Evolutionary conservation across 2,113 vertebrate genomes (phyloP).

Genomic region (Cyphomyrus discorhynchus): DNA sequence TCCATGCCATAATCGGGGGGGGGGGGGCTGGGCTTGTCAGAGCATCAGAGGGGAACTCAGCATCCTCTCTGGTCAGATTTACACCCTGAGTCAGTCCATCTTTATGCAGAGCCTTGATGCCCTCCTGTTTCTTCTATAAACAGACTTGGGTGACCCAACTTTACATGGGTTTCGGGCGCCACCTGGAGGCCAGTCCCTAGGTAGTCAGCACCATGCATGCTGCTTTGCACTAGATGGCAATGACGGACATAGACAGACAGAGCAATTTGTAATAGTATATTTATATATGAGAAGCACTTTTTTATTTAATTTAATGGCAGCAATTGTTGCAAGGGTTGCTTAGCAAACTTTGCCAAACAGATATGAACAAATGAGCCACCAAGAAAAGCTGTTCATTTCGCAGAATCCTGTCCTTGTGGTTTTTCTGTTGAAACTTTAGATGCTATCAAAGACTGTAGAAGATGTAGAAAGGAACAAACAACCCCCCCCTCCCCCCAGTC

Average conservation of each 20-base stretch:
- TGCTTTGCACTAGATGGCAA: not conserved
- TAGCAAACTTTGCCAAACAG: not conserved
- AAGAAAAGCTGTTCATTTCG: not conserved
- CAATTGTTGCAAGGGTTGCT: not conserved
- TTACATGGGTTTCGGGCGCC: conserved; percentile 47
- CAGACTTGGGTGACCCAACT: conserved; percentile 40
- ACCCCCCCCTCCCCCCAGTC: not conserved
- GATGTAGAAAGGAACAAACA: not conserved
- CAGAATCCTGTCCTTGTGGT: not conserved
- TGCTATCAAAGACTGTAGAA: not conserved
- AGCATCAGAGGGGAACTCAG: conserved; percentile 16
- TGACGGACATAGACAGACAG: not conserved
- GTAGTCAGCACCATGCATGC: not conserved
- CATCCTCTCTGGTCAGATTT: conserved; percentile 14
- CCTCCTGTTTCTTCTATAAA: conserved; percentile 63
- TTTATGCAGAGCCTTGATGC: conserved; percentile 45
- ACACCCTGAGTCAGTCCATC: not conserved
- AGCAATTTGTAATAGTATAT: not conserved
- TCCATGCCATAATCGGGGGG: not conserved
- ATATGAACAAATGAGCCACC: not conserved
- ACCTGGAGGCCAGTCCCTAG: conserved; percentile 44
- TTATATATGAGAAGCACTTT: not conserved
- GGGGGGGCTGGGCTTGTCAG: not conserved
- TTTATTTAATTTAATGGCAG: not conserved
- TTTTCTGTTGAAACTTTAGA: not conserved